Percentiles rank a stretch among this genome's conserved stretches.
These are phyloP conservation scores for Drosophila quadrilineata DNA, from an alignment of 1,140 invertebrate genomes.

Conservation along the genomic window DNA sequence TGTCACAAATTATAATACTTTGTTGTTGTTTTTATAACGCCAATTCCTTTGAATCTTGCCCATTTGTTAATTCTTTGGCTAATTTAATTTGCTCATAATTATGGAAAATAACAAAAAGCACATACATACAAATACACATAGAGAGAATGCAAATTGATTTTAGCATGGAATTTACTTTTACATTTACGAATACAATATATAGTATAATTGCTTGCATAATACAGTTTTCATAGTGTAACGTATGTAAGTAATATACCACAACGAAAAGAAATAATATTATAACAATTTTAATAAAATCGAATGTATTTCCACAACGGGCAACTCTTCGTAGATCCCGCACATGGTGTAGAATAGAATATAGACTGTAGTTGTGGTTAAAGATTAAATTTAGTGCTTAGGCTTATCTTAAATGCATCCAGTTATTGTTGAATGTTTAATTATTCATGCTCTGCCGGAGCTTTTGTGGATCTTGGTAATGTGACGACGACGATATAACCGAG, in stretches of 20 bases:
- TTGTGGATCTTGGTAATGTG: constrained; percentile 81
- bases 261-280: constrained; percentile 27
- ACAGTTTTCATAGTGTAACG: constrained; percentile 53
- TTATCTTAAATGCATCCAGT: constrained; percentile 50
- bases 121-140: constrained; percentile 40
- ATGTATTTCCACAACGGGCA: constrained; percentile 39
- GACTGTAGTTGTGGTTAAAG: constrained; percentile 42
- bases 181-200: constrained; percentile 38
- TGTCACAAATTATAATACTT: constrained; percentile 34
- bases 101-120: constrained; percentile 33
- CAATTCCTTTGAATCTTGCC: constrained; percentile 54
- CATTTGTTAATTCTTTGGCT: constrained; percentile 69
- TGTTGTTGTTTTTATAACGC: constrained; percentile 58
- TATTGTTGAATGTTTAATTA: constrained; percentile 42
- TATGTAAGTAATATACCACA: constrained; percentile 32
- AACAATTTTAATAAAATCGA: constrained; percentile 65
- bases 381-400: constrained; percentile 44
- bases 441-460: constrained; percentile 80
- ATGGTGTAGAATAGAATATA: constrained; percentile 21
- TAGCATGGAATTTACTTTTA: constrained; percentile 40
- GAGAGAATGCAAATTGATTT: constrained; percentile 38
- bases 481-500: constrained; percentile 81
- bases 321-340: constrained; percentile 2
- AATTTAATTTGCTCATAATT: constrained; percentile 60
- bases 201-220: constrained; percentile 66